phyloP scores from a whole-genome alignment of 2,113 vertebrate species.

The Fulica atra region DNA sequence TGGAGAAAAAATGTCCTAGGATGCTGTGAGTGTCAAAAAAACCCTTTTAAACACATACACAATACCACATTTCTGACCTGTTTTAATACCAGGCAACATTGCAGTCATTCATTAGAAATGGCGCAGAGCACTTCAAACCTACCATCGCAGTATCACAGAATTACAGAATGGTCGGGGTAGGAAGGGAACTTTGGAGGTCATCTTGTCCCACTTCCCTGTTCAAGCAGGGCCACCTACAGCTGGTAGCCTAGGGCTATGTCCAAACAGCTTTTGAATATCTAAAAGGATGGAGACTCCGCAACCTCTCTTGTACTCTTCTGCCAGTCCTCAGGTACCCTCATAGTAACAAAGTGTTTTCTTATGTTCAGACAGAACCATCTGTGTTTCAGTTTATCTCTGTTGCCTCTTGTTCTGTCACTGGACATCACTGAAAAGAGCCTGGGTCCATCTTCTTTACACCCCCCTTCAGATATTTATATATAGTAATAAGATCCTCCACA shows the following conservation, averaged over 20 bases:
- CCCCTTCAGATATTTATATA: background rate
- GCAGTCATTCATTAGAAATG: background rate
- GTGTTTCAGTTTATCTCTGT: background rate
- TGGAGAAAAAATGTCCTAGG: background rate
- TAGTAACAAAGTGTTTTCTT: background rate
- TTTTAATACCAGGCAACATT: background rate
- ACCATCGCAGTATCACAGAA: accelerated
- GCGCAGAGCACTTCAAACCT: background rate
- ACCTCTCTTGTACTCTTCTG: background rate
- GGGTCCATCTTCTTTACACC: background rate
- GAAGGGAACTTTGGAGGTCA: background rate
- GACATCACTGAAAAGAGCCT: background rate
- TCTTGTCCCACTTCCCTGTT: background rate
- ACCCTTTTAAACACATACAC: background rate
- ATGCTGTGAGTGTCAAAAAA: background rate
- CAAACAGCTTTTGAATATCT: background rate
- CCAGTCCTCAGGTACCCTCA: background rate
- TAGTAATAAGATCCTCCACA: background rate
- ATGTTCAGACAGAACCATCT: background rate
- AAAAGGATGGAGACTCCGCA: background rate
- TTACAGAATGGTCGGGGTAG: background rate
- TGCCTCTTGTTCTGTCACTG: background rate
- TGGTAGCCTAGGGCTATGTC: background rate
- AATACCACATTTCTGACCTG: background rate
- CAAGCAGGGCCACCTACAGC: background rate